phyloP scores from a whole-genome alignment of 2,888 invertebrate genomes.

The Phragmatobia fuliginosa region DNA sequence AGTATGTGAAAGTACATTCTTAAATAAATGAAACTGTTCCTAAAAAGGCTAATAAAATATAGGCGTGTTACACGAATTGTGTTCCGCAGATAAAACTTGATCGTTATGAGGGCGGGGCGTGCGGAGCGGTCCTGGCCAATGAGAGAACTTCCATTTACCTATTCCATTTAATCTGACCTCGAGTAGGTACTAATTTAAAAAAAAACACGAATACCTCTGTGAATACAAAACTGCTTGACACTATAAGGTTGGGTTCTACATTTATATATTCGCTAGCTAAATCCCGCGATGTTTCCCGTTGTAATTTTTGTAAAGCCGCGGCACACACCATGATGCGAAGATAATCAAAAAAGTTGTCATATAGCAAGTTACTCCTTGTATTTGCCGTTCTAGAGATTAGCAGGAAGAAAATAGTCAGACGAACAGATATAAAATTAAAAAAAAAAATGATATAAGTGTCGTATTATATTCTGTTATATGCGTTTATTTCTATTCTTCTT shows the following conservation, averaged over 20 bases:
- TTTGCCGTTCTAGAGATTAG: too few species aligned
- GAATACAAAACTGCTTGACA: background rate
- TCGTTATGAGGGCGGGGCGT: constrained; percentile 78
- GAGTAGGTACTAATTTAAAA: constrained; percentile 55
- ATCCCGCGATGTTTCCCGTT: too few species aligned
- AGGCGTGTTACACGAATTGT: constrained; percentile 45
- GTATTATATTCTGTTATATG: too few species aligned
- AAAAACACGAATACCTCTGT: constrained; percentile 32
- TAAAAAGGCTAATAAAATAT: constrained; percentile 30
- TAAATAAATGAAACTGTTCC: background rate
- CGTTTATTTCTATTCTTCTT: too few species aligned
- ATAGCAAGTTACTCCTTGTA: too few species aligned
- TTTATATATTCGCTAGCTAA: too few species aligned
- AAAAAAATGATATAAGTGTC: too few species aligned
- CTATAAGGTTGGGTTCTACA: background rate
- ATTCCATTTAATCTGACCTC: constrained; percentile 60
- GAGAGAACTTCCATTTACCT: constrained; percentile 66
- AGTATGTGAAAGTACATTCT: background rate
- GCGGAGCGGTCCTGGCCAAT: constrained; percentile 64
- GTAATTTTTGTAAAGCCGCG: too few species aligned
- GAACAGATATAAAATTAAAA: too few species aligned
- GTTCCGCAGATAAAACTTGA: constrained; percentile 67
- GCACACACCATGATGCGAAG: too few species aligned
- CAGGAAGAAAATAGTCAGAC: too few species aligned
- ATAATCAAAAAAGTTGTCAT: too few species aligned